A percentile compares a stretch with the other conserved stretches of the same genome.
Conservation (phyloP, 2,113 vertebrate genomes). For the Chloropsis cyanopogon region DNA sequence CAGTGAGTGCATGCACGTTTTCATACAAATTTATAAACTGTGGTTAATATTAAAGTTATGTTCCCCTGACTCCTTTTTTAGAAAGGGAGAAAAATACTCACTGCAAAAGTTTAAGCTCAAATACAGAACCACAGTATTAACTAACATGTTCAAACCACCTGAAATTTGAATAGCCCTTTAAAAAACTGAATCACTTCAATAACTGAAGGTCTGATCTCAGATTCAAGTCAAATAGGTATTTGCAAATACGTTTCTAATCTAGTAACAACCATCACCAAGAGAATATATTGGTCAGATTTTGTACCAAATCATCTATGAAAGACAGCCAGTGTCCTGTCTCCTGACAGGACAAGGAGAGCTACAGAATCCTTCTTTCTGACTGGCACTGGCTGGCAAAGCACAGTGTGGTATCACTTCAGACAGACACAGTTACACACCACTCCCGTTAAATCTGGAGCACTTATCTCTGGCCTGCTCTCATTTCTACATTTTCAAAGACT, state of each 20-base stretch:
- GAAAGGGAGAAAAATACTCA: background rate
- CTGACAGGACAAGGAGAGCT: background rate
- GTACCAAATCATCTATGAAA: background rate
- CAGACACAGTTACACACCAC: background rate
- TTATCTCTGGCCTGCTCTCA: background rate
- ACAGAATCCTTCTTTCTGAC: background rate
- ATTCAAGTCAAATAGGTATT: background rate
- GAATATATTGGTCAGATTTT: background rate
- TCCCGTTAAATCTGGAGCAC: background rate
- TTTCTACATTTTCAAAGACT: background rate
- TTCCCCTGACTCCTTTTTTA: background rate
- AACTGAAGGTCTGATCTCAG: background rate
- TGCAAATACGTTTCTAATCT: background rate
- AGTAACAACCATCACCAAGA: background rate
- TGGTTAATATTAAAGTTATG: background rate
- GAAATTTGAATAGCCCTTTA: background rate
- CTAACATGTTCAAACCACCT: background rate
- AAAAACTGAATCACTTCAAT: background rate
- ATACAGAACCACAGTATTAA: background rate
- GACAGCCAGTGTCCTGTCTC: background rate
- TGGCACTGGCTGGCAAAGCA: background rate
- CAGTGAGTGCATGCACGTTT: fast-evolving
- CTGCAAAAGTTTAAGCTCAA: background rate
- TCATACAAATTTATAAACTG: background rate
- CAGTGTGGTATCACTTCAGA: background rate